These are phyloP conservation scores for Champsocephalus gunnari DNA, from an alignment of 2,797 vertebrate genomes.

Conservation along the genomic window DNA sequence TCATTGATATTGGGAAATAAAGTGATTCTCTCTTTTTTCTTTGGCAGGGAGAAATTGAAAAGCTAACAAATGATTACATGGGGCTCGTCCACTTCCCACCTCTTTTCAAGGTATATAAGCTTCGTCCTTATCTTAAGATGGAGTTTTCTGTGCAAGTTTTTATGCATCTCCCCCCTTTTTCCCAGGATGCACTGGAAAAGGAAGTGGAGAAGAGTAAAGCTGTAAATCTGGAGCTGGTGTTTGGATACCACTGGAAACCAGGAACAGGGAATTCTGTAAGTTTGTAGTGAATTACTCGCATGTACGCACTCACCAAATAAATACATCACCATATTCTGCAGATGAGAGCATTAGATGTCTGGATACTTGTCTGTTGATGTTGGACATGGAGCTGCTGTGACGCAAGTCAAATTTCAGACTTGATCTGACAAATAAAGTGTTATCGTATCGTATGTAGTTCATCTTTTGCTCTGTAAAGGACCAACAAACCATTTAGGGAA, in stretches of 20 bases:
- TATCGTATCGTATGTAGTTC: background rate
- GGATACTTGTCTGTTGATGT: no score
- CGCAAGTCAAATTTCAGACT: no score
- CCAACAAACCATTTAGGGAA: constrained; percentile 16
- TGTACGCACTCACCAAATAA: background rate
- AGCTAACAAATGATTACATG: constrained; percentile 93
- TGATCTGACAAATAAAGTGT: no score
- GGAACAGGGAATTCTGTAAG: constrained; percentile 90
- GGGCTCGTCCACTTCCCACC: constrained; percentile 96
- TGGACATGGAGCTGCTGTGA: no score
- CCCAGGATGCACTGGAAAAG: constrained; percentile 79
- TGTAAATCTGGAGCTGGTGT: constrained; percentile 90
- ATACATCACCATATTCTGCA: constrained; percentile 30
- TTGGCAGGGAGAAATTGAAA: constrained; percentile 93
- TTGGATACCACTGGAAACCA: constrained; percentile 97
- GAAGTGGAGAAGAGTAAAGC: constrained; percentile 74
- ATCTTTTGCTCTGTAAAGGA: constrained; percentile 28
- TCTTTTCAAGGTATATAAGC: constrained; percentile 89
- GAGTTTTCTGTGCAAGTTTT: constrained; percentile 7
- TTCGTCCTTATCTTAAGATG: constrained; percentile 9
- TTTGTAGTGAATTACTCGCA: constrained; percentile 26
- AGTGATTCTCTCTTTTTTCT: constrained; percentile 49
- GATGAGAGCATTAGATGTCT: constrained; percentile 27
- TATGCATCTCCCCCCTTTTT: constrained; percentile 4
- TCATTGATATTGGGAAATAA: constrained; percentile 13